Evolutionary conservation across 2,888 invertebrate species (phyloP).

Genomic region (Hyles lineata): DNA sequence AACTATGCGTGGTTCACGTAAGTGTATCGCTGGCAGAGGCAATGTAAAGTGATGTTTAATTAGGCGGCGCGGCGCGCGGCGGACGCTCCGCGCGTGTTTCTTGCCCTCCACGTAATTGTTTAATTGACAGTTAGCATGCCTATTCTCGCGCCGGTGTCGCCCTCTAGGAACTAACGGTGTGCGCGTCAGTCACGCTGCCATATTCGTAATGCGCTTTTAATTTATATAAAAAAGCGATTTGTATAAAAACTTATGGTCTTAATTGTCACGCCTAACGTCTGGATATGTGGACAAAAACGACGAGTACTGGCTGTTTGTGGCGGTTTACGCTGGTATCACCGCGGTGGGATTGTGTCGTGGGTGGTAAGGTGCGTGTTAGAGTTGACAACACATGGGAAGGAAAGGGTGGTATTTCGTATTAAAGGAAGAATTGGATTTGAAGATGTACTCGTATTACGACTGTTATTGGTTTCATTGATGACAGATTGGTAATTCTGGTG

Average conservation of each 20-base stretch:
- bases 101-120: conserved; percentile 26
- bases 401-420: not conserved
- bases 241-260: conserved; percentile 4
- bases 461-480: too few relatives aligned
- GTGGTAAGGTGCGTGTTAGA: not conserved
- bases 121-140: conserved; percentile 32
- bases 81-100: not conserved
- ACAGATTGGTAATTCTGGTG: too few relatives aligned
- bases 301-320: not conserved
- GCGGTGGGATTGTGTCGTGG: not conserved
- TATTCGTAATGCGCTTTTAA: conserved; percentile 54
- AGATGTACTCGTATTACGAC: not conserved
- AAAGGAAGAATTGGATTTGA: not conserved
- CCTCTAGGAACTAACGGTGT: conserved; percentile 47
- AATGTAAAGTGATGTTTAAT: conserved; percentile 3
- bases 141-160: conserved; percentile 32
- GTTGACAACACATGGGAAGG: not conserved
- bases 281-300: not conserved
- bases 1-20: not conserved
- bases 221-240: conserved; percentile 56
- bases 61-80: conserved; percentile 20
- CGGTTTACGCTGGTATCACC: not conserved
- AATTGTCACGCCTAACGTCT: conserved; percentile 16
- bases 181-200: conserved; percentile 52
- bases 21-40: conserved; percentile 14